A percentile compares a stretch with the other conserved stretches of the same genome.
phyloP scores from a whole-genome alignment of 2,888 invertebrate species.

The Bedellia somnulentella region DNA sequence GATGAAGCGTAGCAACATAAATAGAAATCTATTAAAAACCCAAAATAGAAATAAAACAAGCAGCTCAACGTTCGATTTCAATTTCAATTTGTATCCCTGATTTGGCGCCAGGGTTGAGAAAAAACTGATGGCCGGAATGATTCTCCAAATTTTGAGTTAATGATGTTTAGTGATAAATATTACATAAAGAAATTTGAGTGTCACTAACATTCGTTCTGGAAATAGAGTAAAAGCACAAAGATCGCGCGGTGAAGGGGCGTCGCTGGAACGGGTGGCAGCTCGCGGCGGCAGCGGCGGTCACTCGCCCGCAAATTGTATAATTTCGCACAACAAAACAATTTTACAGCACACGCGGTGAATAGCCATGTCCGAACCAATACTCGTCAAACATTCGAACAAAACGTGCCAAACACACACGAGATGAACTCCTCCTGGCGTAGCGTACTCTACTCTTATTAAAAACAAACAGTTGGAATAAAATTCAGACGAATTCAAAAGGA shows the following conservation, averaged over 20 bases:
- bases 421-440: no score
- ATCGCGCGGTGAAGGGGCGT: conserved; percentile 19
- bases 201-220: no score
- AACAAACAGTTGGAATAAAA: not conserved
- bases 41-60: conserved; percentile 21
- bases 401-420: conserved; percentile 51
- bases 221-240: no score
- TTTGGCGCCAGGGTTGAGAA: no score
- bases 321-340: conserved; percentile 41
- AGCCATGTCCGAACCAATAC: conserved; percentile 33
- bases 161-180: no score
- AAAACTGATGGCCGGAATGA: no score
- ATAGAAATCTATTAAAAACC: conserved; percentile 41
- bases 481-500: conserved; percentile 21
- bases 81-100: conserved; percentile 1
- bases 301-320: conserved; percentile 44
- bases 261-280: conserved; percentile 11
- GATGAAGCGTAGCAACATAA: conserved; percentile 39
- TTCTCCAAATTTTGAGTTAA: no score
- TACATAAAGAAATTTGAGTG: no score
- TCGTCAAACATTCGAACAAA: conserved; percentile 42
- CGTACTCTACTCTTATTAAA: not conserved
- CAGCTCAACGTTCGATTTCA: conserved; percentile 19
- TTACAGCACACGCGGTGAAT: conserved; percentile 30
- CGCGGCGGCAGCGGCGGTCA: conserved; percentile 18